A percentile compares a stretch with the other conserved stretches of the same genome.
Evolutionary conservation across 2,113 vertebrate genomes (phyloP).

Genomic region (Eretmochelys imbricata): DNA sequence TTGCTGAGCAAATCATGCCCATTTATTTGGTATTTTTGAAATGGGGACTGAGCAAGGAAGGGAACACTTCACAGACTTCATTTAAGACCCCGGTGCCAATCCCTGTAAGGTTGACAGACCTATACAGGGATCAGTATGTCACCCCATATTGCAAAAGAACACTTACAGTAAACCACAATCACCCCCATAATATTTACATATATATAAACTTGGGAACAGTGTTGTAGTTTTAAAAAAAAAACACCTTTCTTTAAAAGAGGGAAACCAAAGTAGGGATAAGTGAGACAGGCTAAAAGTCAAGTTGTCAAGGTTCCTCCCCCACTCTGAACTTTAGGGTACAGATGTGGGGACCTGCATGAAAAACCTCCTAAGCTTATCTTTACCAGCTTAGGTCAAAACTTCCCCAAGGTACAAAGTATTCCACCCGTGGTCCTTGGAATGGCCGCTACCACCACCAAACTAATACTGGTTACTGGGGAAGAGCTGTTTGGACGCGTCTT

Average conservation of each 20-base stretch:
- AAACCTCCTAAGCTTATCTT: no score
- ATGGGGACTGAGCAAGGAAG: constrained; percentile 42
- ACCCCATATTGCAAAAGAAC: constrained; percentile 24
- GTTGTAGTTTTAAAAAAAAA: constrained; percentile 13
- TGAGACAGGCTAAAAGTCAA: no score
- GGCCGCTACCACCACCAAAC: no score
- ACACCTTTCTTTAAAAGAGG: constrained; percentile 32
- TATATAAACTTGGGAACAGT: constrained; percentile 55
- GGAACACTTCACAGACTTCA: constrained; percentile 56
- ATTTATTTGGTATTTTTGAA: constrained; percentile 66
- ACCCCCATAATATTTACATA: neutral
- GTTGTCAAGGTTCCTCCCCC: no score
- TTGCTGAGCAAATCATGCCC: constrained; percentile 41
- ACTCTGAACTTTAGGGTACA: no score
- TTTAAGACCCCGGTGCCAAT: constrained; percentile 28
- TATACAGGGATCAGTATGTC: constrained; percentile 9
- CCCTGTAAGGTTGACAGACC: constrained; percentile 27
- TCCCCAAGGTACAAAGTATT: no score
- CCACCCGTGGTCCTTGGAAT: no score
- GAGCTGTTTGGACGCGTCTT: no score
- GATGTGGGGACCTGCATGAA: no score
- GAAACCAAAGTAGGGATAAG: neutral
- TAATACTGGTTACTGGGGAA: no score
- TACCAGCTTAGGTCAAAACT: no score
- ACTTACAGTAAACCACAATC: constrained; percentile 32